phyloP scores from a whole-genome alignment of 2,113 vertebrate genomes.

The Podiceps cristatus region DNA sequence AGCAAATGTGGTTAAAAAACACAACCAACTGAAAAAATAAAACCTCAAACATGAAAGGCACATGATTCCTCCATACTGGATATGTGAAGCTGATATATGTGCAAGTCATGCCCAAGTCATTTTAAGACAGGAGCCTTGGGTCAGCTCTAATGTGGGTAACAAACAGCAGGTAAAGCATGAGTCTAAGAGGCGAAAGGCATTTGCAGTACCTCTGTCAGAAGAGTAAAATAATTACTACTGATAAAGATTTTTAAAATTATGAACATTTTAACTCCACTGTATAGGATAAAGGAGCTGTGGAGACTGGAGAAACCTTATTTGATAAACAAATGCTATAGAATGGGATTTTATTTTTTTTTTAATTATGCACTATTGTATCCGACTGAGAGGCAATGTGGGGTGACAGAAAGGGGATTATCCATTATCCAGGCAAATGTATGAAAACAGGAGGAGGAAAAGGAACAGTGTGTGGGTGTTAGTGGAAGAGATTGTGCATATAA shows the following conservation, averaged over 20 bases:
- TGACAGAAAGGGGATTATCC: background rate
- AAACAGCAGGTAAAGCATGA: background rate
- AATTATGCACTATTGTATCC: background rate
- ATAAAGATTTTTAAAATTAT: background rate
- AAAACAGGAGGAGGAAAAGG: background rate
- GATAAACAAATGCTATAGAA: background rate
- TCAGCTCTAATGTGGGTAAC: background rate
- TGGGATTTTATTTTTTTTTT: background rate
- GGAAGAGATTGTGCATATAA: background rate
- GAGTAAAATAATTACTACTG: conserved; percentile 9
- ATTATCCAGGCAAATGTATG: background rate
- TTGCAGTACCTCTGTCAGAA: background rate
- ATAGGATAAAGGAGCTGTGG: background rate
- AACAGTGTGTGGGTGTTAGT: background rate
- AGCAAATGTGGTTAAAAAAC: background rate
- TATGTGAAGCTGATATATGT: background rate
- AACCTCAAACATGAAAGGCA: background rate
- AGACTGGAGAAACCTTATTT: background rate
- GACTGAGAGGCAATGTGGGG: background rate
- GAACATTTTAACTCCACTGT: background rate
- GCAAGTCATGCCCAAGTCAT: background rate
- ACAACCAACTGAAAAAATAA: background rate
- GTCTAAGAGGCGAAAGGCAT: background rate
- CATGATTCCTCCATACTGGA: background rate
- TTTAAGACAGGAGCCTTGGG: background rate